Evolutionary conservation across 2,888 invertebrate genomes (phyloP), one percentile per base, ranked within the genome.

Genomic region (Gymnocheta viridis): DNA sequence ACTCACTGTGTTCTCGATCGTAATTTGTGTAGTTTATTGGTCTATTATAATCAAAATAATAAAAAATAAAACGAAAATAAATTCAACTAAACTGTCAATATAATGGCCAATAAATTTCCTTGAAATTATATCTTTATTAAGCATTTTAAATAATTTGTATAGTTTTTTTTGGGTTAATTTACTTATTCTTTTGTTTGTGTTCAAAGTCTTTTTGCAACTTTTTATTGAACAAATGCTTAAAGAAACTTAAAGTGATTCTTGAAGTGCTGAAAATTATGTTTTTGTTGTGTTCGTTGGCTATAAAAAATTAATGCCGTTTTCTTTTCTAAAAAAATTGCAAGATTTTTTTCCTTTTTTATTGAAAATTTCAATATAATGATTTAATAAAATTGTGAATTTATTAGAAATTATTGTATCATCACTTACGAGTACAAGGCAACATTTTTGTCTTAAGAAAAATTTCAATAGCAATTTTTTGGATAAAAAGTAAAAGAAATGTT

Each of bases 21-120:
- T 84, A 84, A 72, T 80, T 84, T 77, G 66, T 80, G 5, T 54
- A 67, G 51, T 80, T 84, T 80, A 84, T 84, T 80, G 76, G 66
- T 44, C 44, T 56, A 77, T 76, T 84, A 44, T 38, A 66, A 72
- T 54, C 44, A 66, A 67, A 66, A 44, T 72, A 83, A 83, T 80
- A 80, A 41, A 72, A 80, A 72, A 72, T 58, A 58, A 79, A 76
- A 74, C 35, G 38, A 41, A 60, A 41, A 58, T 80, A 66, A 58
- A 74, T 73, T 78, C 47, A 27, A 29, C 38, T n/a, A 66, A 73
- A 76, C 69, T 70, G 79, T 70, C 69, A 70, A 74, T 79, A 44
- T 79, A 82, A 79, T 74, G 70, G 64, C 49, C 54, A 49, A 38
- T 73, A 80, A 80, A 73, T 80, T 73, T 73, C 7, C 0, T 74